Evolutionary conservation across 2,113 vertebrate species (phyloP).

Genomic region (Sturnus vulgaris): DNA sequence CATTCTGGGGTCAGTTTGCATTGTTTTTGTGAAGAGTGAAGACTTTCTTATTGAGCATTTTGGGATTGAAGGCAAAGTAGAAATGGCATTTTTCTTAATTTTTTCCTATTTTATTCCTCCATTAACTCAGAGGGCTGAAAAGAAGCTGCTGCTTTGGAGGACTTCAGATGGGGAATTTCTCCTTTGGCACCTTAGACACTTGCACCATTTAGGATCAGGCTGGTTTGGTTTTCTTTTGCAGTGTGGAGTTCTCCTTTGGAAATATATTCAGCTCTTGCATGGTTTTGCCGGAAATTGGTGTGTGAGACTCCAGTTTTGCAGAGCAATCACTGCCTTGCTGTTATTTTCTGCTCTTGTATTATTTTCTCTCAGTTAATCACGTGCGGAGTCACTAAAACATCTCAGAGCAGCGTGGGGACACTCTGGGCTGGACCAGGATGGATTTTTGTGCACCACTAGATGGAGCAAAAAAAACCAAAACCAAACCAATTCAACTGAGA

Average conservation of each 20-base stretch:
- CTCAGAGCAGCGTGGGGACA: neutral
- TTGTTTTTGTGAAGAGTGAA: neutral
- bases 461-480: neutral
- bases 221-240: neutral
- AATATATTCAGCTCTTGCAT: neutral
- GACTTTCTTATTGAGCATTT: neutral
- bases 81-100: neutral
- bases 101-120: neutral
- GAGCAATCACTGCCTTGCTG: neutral
- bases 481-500: neutral
- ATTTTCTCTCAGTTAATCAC: neutral
- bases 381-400: neutral
- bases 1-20: neutral
- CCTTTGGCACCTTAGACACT: neutral
- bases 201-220: neutral
- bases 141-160: neutral
- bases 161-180: neutral
- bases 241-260: neutral
- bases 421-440: neutral
- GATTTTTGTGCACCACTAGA: neutral
- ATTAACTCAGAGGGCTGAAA: neutral
- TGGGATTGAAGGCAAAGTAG: neutral
- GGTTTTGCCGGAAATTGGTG: neutral
- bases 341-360: neutral
- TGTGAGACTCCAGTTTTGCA: neutral